These are phyloP conservation scores for Drosophila navojoa DNA, from an alignment of 1,140 invertebrate species.

Conservation along the genomic window DNA sequence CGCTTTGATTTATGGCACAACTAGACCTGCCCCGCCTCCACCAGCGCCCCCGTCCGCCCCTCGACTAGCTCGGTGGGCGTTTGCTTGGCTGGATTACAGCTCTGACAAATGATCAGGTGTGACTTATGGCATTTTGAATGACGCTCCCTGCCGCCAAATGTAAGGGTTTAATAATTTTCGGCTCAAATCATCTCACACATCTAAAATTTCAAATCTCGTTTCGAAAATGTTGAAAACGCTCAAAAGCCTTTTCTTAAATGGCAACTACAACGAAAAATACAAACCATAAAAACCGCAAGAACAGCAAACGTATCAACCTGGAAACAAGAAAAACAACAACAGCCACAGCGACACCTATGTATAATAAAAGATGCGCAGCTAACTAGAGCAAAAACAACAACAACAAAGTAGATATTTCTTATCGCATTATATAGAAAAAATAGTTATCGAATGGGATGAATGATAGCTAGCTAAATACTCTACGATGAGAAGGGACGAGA, in stretches of 20 bases:
- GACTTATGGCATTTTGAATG: constrained; percentile 68
- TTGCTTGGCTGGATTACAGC: constrained; percentile 33
- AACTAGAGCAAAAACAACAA: constrained; percentile 35
- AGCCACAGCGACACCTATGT: constrained; percentile 1
- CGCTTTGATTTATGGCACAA: constrained; percentile 61
- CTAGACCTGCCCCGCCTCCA: neutral
- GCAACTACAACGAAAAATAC: constrained; percentile 32
- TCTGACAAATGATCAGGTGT: constrained; percentile 76
- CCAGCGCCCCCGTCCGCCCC: neutral
- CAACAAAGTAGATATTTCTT: too few relatives aligned
- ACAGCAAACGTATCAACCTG: constrained; percentile 67
- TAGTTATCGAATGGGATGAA: too few relatives aligned
- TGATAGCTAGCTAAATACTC: too few relatives aligned
- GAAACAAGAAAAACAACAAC: constrained; percentile 19
- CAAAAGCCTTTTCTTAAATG: constrained; percentile 33
- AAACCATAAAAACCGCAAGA: constrained; percentile 71
- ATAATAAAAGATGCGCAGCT: neutral
- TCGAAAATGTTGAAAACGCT: constrained; percentile 36
- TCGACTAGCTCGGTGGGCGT: constrained; percentile 37
- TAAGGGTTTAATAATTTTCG: constrained; percentile 32
- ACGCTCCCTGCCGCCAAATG: neutral
- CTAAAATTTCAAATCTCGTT: constrained; percentile 60
- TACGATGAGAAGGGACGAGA: too few relatives aligned
- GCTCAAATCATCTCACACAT: constrained; percentile 62
- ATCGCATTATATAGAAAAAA: constrained; percentile 11